Conservation (phyloP, 2,888 invertebrate species). For the Cosmorhoe ocellata region DNA sequence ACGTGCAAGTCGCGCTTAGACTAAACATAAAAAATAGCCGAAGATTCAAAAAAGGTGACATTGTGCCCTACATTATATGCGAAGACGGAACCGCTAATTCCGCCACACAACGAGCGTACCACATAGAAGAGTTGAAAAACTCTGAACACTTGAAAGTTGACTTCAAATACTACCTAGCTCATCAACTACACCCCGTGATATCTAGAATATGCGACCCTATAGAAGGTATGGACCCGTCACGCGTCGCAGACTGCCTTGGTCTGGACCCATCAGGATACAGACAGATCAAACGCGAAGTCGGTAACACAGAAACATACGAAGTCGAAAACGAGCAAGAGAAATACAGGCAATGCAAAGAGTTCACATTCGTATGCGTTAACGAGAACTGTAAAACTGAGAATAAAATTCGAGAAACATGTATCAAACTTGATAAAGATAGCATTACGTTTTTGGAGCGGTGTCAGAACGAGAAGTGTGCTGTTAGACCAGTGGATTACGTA, state of each 20-base stretch:
- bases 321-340: conserved; percentile 79
- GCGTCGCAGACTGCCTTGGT: conserved; percentile 95
- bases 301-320: conserved; percentile 71
- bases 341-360: conserved; percentile 83
- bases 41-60: conserved; percentile 95
- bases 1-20: conserved; percentile 93
- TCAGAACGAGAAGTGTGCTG: conserved; percentile 86
- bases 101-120: conserved; percentile 96
- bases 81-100: conserved; percentile 91
- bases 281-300: conserved; percentile 71
- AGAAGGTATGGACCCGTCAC: conserved; percentile 94
- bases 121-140: conserved; percentile 93
- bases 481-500: conserved; percentile 85
- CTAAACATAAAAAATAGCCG: conserved; percentile 91
- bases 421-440: conserved; percentile 64
- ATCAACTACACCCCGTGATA: conserved; percentile 98
- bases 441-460: conserved; percentile 87
- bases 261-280: conserved; percentile 82
- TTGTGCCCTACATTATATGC: conserved; percentile 97
- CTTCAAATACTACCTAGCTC: conserved; percentile 94
- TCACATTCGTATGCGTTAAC: conserved; percentile 84
- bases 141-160: conserved; percentile 89
- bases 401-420: conserved; percentile 75
- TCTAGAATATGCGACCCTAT: conserved; percentile 97
- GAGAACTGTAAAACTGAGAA: conserved; percentile 83